A percentile compares a stretch with the other conserved stretches of the same genome.
phyloP scores from a whole-genome alignment of 2,888 invertebrate genomes.

The Tuta absoluta region DNA sequence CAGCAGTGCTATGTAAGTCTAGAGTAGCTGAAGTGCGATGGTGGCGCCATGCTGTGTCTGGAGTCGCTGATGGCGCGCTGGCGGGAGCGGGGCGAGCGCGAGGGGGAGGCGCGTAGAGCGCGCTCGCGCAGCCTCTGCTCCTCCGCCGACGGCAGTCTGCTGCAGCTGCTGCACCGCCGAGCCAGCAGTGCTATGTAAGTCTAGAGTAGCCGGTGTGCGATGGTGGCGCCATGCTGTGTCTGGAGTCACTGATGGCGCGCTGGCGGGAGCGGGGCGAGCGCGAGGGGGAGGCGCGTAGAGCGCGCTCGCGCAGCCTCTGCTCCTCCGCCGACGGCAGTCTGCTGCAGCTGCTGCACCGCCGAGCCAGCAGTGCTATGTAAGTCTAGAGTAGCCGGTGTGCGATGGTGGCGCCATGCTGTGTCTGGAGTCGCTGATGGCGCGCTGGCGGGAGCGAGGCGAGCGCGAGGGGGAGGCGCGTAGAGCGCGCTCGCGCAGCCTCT shows the following conservation, averaged over 20 bases:
- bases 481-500: conserved; percentile 87
- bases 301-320: conserved; percentile 88
- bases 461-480: conserved; percentile 60
- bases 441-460: no score
- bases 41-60: conserved; percentile 53
- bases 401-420: conserved; percentile 49
- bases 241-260: conserved; percentile 76
- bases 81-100: no score
- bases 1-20: conserved; percentile 87
- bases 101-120: conserved; percentile 69
- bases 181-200: conserved; percentile 89
- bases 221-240: no score
- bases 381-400: conserved; percentile 79
- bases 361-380: conserved; percentile 89
- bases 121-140: conserved; percentile 89
- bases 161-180: conserved; percentile 84
- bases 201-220: no score
- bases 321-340: conserved; percentile 84
- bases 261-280: conserved; percentile 69
- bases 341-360: conserved; percentile 84
- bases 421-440: conserved; percentile 75
- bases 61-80: no score
- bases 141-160: conserved; percentile 82
- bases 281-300: conserved; percentile 66
- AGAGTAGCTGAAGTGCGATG: conserved; percentile 78